These are phyloP conservation scores for Ceraclea dissimilis DNA, from an alignment of 2,888 invertebrate genomes.

Conservation along the genomic window DNA sequence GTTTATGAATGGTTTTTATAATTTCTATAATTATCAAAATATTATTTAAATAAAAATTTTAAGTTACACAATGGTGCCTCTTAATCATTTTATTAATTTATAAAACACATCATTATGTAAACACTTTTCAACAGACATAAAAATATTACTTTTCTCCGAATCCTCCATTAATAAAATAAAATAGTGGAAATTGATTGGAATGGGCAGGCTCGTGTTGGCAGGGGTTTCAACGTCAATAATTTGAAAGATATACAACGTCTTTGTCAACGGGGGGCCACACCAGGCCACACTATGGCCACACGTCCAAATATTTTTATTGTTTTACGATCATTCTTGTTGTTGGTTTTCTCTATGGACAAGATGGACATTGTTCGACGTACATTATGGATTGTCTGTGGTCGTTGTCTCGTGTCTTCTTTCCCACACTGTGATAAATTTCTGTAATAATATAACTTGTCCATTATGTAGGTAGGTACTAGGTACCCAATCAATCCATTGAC, in stretches of 20 bases:
- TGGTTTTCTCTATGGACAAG: slow-evolving; percentile 1
- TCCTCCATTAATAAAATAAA: not conserved
- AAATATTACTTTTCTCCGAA: not conserved
- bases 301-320: slow-evolving; percentile 23
- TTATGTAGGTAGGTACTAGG: no score
- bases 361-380: not conserved
- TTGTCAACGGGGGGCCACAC: slow-evolving; percentile 3
- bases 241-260: not conserved
- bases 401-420: not conserved
- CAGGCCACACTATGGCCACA: slow-evolving; percentile 11
- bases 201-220: not conserved
- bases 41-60: no score
- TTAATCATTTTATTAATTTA: no score
- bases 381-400: not conserved
- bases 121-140: no score
- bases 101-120: no score
- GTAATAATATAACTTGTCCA: no score
- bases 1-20: no score
- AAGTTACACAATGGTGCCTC: no score
- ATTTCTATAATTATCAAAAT: no score
- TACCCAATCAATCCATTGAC: no score
- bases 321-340: slow-evolving; percentile 16
- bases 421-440: not conserved
- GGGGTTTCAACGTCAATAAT: not conserved
- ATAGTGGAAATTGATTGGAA: not conserved